These are phyloP conservation scores for Anadara kagoshimensis DNA, from an alignment of 1,140 invertebrate genomes.

Conservation along the genomic window DNA sequence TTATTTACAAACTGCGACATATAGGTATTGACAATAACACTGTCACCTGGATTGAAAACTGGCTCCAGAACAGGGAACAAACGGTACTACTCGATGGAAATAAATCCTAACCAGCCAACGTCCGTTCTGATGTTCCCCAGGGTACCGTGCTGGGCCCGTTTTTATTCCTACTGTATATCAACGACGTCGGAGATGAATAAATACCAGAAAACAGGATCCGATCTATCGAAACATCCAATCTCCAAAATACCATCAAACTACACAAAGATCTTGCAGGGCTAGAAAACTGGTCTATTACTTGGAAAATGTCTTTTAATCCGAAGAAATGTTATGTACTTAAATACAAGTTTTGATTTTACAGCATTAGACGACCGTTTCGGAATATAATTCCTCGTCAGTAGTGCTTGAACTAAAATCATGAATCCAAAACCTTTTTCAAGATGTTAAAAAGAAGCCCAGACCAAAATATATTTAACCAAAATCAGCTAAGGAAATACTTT, in stretches of 20 bases:
- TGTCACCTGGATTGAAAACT: constrained; percentile 10
- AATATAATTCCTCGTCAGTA: too few species aligned
- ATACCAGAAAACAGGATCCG: not conserved
- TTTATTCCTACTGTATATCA: not conserved
- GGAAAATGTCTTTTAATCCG: too few species aligned
- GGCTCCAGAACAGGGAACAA: not conserved
- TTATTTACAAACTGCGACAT: too few species aligned
- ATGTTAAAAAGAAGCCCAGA: too few species aligned
- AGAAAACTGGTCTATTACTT: not conserved
- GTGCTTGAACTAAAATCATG: too few species aligned
- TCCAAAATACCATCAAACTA: not conserved
- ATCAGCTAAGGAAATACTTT: too few species aligned
- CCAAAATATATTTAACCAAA: too few species aligned
- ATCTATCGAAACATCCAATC: not conserved
- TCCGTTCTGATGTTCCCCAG: not conserved
- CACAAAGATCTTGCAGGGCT: not conserved
- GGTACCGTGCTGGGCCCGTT: not conserved
- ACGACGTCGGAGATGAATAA: constrained; percentile 1
- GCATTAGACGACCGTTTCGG: too few species aligned
- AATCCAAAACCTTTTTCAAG: too few species aligned
- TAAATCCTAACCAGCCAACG: not conserved
- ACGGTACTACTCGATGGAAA: not conserved
- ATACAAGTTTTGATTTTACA: too few species aligned
- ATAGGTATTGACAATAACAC: too few species aligned
- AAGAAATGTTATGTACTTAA: too few species aligned